Evolutionary conservation across 2,797 vertebrate genomes (phyloP).

Genomic region (Coregonus ussuriensis): DNA sequence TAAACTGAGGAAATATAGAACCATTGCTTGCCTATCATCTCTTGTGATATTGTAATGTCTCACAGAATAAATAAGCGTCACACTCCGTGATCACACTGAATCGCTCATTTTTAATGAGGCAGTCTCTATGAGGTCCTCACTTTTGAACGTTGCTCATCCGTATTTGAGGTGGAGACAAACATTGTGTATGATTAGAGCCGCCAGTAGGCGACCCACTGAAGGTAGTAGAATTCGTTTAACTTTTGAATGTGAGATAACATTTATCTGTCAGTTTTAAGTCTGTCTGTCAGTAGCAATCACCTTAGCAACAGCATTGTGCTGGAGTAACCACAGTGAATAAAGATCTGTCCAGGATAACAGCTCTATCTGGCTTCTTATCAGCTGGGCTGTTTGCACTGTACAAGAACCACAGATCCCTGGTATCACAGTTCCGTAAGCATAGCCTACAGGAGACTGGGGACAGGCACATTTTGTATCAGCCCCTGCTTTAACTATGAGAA

Average conservation of each 20-base stretch:
- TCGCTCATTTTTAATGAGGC: no score
- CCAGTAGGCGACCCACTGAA: not conserved
- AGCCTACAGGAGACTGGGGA: not conserved
- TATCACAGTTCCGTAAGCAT: not conserved
- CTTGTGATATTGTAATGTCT: no score
- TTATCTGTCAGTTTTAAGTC: not conserved
- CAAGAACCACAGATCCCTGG: not conserved
- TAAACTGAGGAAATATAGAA: not conserved
- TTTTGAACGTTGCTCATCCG: no score
- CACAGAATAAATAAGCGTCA: no score
- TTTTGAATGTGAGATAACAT: not conserved
- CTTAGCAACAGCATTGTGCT: not conserved
- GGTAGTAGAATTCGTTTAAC: not conserved
- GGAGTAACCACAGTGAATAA: not conserved
- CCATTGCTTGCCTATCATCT: no score
- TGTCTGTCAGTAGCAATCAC: not conserved
- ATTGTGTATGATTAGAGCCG: not conserved
- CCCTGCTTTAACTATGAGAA: no score
- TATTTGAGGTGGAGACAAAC: no score
- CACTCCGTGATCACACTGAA: no score
- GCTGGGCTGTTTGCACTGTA: not conserved
- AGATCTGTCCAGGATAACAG: not conserved
- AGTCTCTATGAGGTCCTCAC: no score
- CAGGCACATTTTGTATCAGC: not conserved
- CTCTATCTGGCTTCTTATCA: not conserved